A percentile compares a stretch with the other conserved stretches of the same genome.
Conservation (phyloP, 2,888 invertebrate species). For the Petrolisthes cinctipes region DNA sequence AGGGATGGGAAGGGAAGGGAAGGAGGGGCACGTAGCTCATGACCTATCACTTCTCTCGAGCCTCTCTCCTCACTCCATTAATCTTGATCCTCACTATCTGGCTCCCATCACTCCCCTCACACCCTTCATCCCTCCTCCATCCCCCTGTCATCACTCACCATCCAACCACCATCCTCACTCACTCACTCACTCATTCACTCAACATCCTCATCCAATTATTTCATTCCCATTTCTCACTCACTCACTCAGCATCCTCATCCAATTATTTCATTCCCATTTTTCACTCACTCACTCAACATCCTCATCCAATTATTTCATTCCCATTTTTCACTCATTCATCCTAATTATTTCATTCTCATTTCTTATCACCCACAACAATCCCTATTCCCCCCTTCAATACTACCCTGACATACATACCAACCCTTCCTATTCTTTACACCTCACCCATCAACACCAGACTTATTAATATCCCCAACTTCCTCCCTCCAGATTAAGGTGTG, state of each 20-base stretch:
- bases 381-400: too few species aligned
- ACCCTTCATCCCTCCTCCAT: neutral
- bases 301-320: neutral
- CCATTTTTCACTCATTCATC: neutral
- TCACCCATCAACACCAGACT: neutral
- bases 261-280: neutral
- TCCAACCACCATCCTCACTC: neutral
- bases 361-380: neutral
- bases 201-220: neutral
- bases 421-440: neutral
- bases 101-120: neutral
- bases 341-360: neutral
- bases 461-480: neutral
- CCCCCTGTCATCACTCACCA: constrained; percentile 2
- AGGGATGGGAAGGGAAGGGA: constrained; percentile 16
- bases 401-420: neutral
- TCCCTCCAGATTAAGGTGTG: neutral
- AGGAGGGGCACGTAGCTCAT: constrained; percentile 44
- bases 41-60: constrained; percentile 43
- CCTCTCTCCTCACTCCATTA: constrained; percentile 41
- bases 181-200: neutral
- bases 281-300: neutral
- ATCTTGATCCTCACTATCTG: constrained; percentile 38
- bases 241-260: too few species aligned
- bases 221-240: neutral